Conservation (phyloP, 1,140 invertebrate genomes). For the Drosophila ohnishii region DNA sequence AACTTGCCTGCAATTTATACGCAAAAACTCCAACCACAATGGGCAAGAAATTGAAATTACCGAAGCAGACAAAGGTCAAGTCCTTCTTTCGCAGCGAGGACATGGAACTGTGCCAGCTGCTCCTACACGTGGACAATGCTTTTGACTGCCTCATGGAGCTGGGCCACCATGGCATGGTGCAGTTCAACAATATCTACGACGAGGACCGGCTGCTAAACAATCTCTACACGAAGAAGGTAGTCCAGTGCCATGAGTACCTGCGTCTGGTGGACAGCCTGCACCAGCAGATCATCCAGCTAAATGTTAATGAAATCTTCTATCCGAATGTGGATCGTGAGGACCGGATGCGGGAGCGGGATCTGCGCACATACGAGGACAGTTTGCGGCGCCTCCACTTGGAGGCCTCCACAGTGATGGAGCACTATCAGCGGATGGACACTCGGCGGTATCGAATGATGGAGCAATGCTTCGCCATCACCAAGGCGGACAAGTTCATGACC, state of each 20-base stretch:
- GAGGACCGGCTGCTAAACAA: constrained; percentile 96
- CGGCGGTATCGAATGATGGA: constrained; percentile 43
- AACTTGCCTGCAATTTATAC: neutral
- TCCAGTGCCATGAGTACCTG: constrained; percentile 96
- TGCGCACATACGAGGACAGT: constrained; percentile 95
- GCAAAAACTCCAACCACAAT: neutral
- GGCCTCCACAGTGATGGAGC: constrained; percentile 95
- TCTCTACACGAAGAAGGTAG: constrained; percentile 95
- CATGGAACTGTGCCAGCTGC: constrained; percentile 69
- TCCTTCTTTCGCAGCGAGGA: constrained; percentile 74
- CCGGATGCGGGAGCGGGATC: constrained; percentile 97
- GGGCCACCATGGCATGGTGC: constrained; percentile 62
- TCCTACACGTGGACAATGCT: constrained; percentile 68
- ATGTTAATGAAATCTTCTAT: constrained; percentile 96
- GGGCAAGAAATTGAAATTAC: neutral
- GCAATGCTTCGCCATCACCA: constrained; percentile 46
- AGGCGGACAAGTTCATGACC: constrained; percentile 42
- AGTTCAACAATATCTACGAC: constrained; percentile 86
- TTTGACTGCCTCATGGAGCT: constrained; percentile 70
- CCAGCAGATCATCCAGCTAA: constrained; percentile 97
- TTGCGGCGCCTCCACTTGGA: constrained; percentile 90
- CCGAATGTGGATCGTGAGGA: constrained; percentile 86
- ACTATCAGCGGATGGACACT: constrained; percentile 94
- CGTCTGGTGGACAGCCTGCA: constrained; percentile 95
- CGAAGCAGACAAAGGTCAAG: constrained; percentile 29